A percentile compares a stretch with the other conserved stretches of the same genome.
These are phyloP conservation scores for Toxotes chatareus DNA, from an alignment of 2,113 vertebrate genomes.

Conservation along the genomic window DNA sequence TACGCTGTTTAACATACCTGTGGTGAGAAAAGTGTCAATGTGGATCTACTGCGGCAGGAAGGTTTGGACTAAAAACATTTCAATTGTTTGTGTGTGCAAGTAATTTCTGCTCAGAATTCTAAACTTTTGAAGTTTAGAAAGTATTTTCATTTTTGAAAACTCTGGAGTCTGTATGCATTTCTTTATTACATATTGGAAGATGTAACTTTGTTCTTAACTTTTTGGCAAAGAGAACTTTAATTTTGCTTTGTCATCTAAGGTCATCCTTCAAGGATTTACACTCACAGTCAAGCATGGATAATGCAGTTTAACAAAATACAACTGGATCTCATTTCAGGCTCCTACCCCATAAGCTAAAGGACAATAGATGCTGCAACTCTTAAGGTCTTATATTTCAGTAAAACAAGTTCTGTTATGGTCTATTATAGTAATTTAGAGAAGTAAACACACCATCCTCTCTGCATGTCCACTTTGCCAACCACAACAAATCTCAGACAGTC, in stretches of 20 bases:
- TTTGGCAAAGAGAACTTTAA: neutral
- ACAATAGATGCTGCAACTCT: neutral
- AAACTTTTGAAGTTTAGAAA: too few species aligned
- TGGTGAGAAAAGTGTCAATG: neutral
- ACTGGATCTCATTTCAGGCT: neutral
- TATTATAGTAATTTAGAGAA: neutral
- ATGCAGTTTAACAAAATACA: neutral
- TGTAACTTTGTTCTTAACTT: neutral
- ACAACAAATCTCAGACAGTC: neutral
- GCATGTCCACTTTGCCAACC: neutral
- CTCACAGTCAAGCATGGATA: neutral
- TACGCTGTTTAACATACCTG: neutral
- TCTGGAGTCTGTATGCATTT: too few species aligned
- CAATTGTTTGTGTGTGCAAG: too few species aligned
- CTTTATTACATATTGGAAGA: too few species aligned
- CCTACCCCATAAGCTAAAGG: neutral
- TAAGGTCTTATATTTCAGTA: neutral
- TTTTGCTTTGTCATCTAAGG: neutral
- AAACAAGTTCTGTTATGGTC: neutral
- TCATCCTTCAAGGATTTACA: neutral
- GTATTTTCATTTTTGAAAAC: too few species aligned
- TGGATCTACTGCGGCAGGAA: too few species aligned
- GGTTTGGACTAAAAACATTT: too few species aligned
- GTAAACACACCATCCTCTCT: constrained; percentile 2
- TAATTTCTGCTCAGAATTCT: too few species aligned